Conservation (phyloP, 2,888 invertebrate genomes). For the Cosmia trapezina region DNA sequence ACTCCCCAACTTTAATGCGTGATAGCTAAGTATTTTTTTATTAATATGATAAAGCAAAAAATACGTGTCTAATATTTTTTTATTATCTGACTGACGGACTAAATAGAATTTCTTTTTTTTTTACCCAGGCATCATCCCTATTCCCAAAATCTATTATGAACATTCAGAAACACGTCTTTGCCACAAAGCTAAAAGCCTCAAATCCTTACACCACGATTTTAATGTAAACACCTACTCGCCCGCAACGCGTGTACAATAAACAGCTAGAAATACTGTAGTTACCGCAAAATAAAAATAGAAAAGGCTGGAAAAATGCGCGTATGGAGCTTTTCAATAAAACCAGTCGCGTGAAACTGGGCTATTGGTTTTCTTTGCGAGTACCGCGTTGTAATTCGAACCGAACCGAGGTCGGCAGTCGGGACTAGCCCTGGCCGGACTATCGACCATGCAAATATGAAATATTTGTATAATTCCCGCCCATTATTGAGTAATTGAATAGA, state of each 20-base stretch:
- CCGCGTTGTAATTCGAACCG: conserved; percentile 64
- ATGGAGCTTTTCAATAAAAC: conserved; percentile 84
- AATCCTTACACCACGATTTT: conserved; percentile 28
- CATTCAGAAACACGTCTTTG: background rate
- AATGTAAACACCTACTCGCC: conserved; percentile 43
- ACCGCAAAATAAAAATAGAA: conserved; percentile 76
- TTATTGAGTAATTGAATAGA: conserved; percentile 50
- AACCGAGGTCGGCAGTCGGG: conserved; percentile 42
- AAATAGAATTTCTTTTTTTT: too few relatives aligned
- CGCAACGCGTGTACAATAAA: conserved; percentile 68
- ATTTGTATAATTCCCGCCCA: conserved; percentile 41
- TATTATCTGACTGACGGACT: too few relatives aligned
- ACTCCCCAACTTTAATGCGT: too few relatives aligned
- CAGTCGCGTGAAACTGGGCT: conserved; percentile 80
- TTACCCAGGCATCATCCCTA: too few relatives aligned
- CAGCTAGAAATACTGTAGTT: conserved; percentile 72
- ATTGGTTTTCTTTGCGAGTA: conserved; percentile 82
- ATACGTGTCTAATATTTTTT: too few relatives aligned
- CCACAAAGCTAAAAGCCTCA: conserved; percentile 6
- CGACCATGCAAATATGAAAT: conserved; percentile 69
- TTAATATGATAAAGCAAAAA: too few relatives aligned
- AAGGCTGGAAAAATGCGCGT: conserved; percentile 73
- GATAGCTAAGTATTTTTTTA: too few relatives aligned
- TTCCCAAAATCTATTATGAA: background rate
- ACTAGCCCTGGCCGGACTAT: conserved; percentile 53